These are phyloP conservation scores for Perccottus glenii DNA, from an alignment of 2,113 vertebrate species.

Conservation along the genomic window DNA sequence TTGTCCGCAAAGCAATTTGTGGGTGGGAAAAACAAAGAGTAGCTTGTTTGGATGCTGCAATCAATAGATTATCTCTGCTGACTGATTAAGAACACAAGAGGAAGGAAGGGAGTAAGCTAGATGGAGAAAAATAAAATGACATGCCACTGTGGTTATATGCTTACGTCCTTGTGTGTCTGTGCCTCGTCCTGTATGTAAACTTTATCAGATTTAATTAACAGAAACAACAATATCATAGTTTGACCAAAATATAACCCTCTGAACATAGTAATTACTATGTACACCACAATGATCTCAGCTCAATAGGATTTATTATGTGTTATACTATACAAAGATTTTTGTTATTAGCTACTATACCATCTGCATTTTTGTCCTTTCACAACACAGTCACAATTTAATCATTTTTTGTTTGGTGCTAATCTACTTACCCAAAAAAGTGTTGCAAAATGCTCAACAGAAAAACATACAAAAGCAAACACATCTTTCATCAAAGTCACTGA, in stretches of 20 bases:
- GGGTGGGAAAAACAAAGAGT: slow-evolving; percentile 82
- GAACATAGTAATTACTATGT: too few species aligned
- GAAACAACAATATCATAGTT: neutral
- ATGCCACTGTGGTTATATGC: slow-evolving; percentile 19
- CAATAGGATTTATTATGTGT: neutral
- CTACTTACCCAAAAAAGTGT: too few species aligned
- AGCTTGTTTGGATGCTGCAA: slow-evolving; percentile 83
- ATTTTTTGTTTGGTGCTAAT: too few species aligned
- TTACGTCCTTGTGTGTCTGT: neutral
- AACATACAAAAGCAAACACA: too few species aligned
- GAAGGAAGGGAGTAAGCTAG: slow-evolving; percentile 8
- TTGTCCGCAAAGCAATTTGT: slow-evolving; percentile 77
- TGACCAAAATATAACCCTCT: slow-evolving; percentile 1
- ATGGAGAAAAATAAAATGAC: slow-evolving; percentile 20
- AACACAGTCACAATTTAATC: too few species aligned
- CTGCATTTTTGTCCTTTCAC: too few species aligned
- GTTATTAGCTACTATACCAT: too few species aligned
- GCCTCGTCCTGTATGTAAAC: slow-evolving; percentile 1
- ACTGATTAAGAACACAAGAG: slow-evolving; percentile 38
- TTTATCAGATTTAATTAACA: slow-evolving; percentile 1
- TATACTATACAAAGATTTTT: too few species aligned
- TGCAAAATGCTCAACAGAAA: too few species aligned
- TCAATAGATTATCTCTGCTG: slow-evolving; percentile 78
- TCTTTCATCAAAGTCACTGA: neutral
- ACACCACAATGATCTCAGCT: neutral